These are phyloP conservation scores for Chelon labrosus DNA, from an alignment of 2,797 vertebrate genomes.

Conservation along the genomic window DNA sequence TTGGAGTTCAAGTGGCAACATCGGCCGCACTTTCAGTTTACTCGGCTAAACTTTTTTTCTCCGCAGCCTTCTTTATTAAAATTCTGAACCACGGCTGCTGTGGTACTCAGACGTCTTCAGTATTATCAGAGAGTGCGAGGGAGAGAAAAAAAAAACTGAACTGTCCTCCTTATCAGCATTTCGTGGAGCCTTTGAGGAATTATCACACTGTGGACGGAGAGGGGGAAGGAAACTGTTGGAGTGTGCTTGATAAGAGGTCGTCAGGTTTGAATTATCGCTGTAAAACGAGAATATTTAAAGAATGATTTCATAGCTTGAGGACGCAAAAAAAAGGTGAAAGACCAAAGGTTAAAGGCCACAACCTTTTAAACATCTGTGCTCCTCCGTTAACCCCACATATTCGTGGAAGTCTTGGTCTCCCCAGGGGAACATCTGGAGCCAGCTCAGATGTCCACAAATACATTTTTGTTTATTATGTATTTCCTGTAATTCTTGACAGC, in stretches of 20 bases:
- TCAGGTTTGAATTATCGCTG: constrained; percentile 36
- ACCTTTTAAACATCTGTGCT: constrained; percentile 14
- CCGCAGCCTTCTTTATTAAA: constrained; percentile 30
- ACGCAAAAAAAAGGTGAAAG: constrained; percentile 8
- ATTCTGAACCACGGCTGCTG: constrained; percentile 19
- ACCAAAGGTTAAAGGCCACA: constrained; percentile 32
- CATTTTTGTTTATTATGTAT: constrained; percentile 30
- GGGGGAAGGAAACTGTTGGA: constrained; percentile 25
- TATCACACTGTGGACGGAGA: constrained; percentile 34
- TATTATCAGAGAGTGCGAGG: constrained; percentile 8
- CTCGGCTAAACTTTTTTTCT: constrained; percentile 14
- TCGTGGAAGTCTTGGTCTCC: constrained; percentile 1
- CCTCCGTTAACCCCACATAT: constrained; percentile 22
- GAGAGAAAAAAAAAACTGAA: constrained; percentile 7
- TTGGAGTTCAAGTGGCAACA: too few relatives aligned
- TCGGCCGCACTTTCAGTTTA: constrained; percentile 8
- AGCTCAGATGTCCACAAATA: constrained; percentile 20
- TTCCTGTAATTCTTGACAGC: constrained; percentile 27
- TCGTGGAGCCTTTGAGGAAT: constrained; percentile 40
- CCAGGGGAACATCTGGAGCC: constrained; percentile 50
- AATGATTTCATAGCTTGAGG: constrained; percentile 15
- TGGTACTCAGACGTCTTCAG: constrained; percentile 6
- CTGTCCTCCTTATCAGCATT: constrained; percentile 47
- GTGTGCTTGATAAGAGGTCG: constrained; percentile 34
- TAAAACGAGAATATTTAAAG: constrained; percentile 25